These are phyloP conservation scores for Phylloscopus collybita DNA, from an alignment of 2,797 vertebrate species.

Conservation along the genomic window DNA sequence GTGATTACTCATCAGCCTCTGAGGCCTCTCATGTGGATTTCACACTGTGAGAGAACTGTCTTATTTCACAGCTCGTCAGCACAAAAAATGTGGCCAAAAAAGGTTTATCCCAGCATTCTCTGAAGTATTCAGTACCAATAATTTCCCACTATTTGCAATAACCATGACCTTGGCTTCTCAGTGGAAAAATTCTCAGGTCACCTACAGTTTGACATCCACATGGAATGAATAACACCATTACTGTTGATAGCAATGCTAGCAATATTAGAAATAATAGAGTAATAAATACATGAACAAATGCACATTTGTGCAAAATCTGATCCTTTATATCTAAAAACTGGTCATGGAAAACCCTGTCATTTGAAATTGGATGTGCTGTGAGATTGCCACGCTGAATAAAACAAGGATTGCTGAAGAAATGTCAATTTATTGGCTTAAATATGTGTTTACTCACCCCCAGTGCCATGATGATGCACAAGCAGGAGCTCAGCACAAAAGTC, in stretches of 20 bases:
- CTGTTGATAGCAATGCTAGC: not conserved
- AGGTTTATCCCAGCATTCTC: not conserved
- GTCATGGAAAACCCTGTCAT: not conserved
- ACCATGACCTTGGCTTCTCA: not conserved
- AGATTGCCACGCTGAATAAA: not conserved
- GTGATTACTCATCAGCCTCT: not conserved
- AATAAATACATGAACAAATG: not conserved
- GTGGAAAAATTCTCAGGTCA: not conserved
- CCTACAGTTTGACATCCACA: not conserved
- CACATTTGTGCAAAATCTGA: not conserved
- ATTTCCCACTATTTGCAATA: not conserved
- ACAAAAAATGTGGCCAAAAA: not conserved
- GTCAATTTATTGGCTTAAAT: not conserved
- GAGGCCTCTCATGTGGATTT: not conserved
- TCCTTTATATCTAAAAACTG: not conserved
- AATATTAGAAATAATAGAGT: not conserved
- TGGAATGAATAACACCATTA: not conserved
- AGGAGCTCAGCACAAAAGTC: not conserved
- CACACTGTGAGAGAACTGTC: not conserved
- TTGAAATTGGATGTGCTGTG: not conserved
- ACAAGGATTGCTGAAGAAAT: not conserved
- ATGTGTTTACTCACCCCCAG: not conserved
- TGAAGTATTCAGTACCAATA: not conserved
- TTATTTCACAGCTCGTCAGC: not conserved
- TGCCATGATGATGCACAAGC: not conserved